Percentiles rank a stretch among this genome's conserved stretches.
These are phyloP conservation scores for Agrypnia vestita DNA, from an alignment of 1,140 invertebrate species.

Conservation along the genomic window DNA sequence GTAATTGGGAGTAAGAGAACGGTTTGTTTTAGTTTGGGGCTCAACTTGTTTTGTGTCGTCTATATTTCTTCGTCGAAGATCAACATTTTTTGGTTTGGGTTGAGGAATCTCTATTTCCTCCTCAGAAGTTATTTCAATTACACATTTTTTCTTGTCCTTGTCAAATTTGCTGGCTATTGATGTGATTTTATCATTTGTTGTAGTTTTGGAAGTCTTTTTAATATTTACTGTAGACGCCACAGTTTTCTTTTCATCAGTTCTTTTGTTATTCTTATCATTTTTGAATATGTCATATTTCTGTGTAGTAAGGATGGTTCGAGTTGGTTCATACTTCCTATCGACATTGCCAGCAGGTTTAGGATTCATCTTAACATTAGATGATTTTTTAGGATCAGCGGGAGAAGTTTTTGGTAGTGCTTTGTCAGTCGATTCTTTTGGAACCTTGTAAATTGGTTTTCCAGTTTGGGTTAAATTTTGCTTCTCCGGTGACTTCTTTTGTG, in stretches of 20 bases:
- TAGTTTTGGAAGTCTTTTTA: conserved; percentile 32
- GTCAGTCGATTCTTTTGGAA: conserved; percentile 60
- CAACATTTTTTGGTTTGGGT: conserved; percentile 40
- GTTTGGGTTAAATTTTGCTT: conserved; percentile 39
- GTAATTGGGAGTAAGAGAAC: conserved; percentile 42
- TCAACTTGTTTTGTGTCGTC: conserved; percentile 27
- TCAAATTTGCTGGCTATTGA: conserved; percentile 30
- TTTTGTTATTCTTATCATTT: conserved; percentile 49
- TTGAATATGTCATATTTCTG: conserved; percentile 60
- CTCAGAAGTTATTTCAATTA: conserved; percentile 39
- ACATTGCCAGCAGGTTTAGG: conserved; percentile 29
- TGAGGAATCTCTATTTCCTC: conserved; percentile 45
- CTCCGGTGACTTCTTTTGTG: conserved; percentile 46
- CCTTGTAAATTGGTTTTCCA: neutral
- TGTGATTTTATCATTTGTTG: conserved; percentile 37
- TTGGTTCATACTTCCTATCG: conserved; percentile 55
- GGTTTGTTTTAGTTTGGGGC: conserved; percentile 50
- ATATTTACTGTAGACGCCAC: conserved; percentile 34
- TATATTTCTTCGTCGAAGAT: neutral
- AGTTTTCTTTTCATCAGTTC: conserved; percentile 33
- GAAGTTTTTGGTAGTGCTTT: conserved; percentile 43
- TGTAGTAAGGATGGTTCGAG: conserved; percentile 54
- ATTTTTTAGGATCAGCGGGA: conserved; percentile 34
- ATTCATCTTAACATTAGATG: conserved; percentile 40
- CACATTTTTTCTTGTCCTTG: conserved; percentile 34